Base-by-base conservation (phyloP, 2,888 invertebrate species). In the Amblyteles armatorius region DNA sequence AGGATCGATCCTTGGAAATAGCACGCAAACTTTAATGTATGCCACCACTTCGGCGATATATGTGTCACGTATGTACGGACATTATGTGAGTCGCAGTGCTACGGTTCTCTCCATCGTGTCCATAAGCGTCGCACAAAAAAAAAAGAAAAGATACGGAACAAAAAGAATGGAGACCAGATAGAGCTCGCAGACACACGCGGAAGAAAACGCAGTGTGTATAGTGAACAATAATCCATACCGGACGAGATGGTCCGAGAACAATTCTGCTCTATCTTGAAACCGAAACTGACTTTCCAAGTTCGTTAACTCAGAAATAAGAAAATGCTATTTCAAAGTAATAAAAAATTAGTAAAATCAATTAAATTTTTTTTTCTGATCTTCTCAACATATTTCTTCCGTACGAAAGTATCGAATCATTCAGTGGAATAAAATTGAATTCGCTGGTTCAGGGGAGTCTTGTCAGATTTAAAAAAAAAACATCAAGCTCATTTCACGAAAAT, bases 21-120 rank as follows among this genome's bases (percentile, higher is more conserved):
- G 80, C 87, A 87, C 87, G 87, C 87, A 71, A 87, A 80, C 82
- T 82, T 77, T 85, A 78, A 85, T 84, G 74, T 78, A 80, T 82
- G 76, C 80, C 78, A 67, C 73, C 72, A 79, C 68, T 79, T 48
- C 71, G 36, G 55, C 50, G 69, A 52, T 82, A 68, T 76, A 50
- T 60, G 52, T 57, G 26, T 19, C 40, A 11, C 40, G 26, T 36
- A 40, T 55, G 22, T 48, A 78, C 22, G 36, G 67, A 77, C 52
- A 55, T 52, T 67, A 55, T 67, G 52, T 36, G 36, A 65, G 26
- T 52, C 67, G 76, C 26, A 65, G 40, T 52, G 52, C 26, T 36
- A 67, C 74, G 50, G 33, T 40, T 69, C 36, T 36, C 40, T 26
- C 36, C 36, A 40, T 55, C 36, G 50, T 36, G 52, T 77, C 52